Percentiles rank a stretch among this genome's conserved stretches.
phyloP scores from a whole-genome alignment of 2,888 invertebrate genomes.

The Allacma fusca region DNA sequence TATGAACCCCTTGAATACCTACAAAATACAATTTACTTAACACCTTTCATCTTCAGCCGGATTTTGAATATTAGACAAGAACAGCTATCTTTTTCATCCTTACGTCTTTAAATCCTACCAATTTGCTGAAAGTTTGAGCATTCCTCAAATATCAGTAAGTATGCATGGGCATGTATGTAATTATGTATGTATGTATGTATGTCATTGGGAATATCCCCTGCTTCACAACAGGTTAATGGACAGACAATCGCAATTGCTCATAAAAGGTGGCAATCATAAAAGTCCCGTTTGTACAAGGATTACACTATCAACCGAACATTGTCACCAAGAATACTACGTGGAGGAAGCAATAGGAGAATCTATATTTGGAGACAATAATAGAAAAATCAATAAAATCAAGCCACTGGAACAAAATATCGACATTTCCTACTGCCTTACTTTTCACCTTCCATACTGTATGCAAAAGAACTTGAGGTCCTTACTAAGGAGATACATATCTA shows the following conservation, averaged over 20 bases:
- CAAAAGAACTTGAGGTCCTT: too few species aligned
- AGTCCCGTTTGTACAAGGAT: not conserved
- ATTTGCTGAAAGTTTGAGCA: too few species aligned
- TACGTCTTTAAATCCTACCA: too few species aligned
- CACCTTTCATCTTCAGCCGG: too few species aligned
- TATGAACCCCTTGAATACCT: too few species aligned
- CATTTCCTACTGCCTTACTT: constrained; percentile 16
- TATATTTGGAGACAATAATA: not conserved
- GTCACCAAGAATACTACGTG: not conserved
- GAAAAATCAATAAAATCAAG: constrained; percentile 6
- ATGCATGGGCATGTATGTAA: too few species aligned
- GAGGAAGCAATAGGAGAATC: not conserved
- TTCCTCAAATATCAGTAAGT: too few species aligned
- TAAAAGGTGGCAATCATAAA: not conserved
- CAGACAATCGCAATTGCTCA: not conserved
- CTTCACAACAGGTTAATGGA: not conserved
- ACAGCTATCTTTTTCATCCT: too few species aligned
- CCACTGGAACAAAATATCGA: constrained; percentile 9
- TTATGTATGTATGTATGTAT: too few species aligned
- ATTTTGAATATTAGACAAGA: too few species aligned
- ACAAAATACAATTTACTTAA: too few species aligned
- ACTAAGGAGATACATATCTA: too few species aligned
- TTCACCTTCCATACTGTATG: not conserved
- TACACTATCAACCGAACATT: not conserved
- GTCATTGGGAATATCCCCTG: not conserved